phyloP scores from a whole-genome alignment of 2,888 invertebrate genomes.

The Sphaerophoria rueppellii region DNA sequence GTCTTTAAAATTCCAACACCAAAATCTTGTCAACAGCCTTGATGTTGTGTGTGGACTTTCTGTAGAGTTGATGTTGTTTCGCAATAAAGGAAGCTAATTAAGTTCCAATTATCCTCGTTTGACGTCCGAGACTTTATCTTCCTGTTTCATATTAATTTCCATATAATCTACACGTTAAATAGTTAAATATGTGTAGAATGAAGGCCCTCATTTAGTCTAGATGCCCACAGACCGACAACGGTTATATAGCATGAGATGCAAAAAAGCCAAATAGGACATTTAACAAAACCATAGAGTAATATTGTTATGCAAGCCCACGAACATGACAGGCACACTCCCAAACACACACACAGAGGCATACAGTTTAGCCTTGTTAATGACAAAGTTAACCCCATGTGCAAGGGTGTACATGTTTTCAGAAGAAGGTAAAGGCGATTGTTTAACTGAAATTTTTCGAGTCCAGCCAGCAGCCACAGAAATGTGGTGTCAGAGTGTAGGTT shows the following conservation, averaged over 20 bases:
- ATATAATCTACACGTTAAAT: conserved; percentile 22
- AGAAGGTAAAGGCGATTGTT: neutral
- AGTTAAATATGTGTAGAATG: no score
- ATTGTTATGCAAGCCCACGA: conserved; percentile 32
- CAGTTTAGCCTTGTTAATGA: conserved; percentile 38
- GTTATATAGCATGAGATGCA: conserved; percentile 5
- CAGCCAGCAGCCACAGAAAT: conserved; percentile 25
- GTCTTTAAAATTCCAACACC: no score
- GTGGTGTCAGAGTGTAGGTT: neutral
- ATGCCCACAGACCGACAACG: no score
- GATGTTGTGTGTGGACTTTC: no score
- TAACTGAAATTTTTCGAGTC: conserved; percentile 45
- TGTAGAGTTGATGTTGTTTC: no score
- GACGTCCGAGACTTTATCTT: conserved; percentile 5
- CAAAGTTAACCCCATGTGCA: conserved; percentile 4
- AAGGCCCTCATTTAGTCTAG: no score
- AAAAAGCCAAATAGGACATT: conserved; percentile 31
- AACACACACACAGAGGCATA: no score
- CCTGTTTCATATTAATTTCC: conserved; percentile 17
- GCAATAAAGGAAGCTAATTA: conserved; percentile 20
- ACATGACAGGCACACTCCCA: conserved; percentile 33
- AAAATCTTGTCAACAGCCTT: no score
- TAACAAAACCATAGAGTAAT: conserved; percentile 10
- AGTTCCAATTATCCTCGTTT: conserved; percentile 31
- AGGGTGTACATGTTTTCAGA: neutral